Conservation (phyloP, 2,888 invertebrate genomes). For the Eupithecia vulgata region DNA sequence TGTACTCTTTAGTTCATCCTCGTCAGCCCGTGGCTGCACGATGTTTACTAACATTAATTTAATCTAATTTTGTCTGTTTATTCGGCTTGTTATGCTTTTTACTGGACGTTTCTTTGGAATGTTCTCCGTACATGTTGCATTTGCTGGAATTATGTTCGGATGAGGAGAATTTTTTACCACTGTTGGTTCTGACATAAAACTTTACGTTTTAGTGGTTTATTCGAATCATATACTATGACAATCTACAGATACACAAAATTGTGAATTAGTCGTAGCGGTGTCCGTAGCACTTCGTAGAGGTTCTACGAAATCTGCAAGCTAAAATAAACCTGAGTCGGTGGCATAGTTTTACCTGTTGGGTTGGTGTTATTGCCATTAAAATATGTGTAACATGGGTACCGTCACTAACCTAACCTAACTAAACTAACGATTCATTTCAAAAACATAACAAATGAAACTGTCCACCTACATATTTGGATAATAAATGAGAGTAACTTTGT, state of each 20-base stretch:
- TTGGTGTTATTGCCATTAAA: background rate
- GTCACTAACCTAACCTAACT: too few relatives aligned
- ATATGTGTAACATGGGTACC: background rate
- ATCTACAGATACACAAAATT: background rate
- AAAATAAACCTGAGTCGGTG: background rate
- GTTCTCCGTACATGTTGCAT: slow-evolving; percentile 13
- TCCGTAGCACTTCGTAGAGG: slow-evolving; percentile 30
- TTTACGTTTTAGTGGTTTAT: background rate
- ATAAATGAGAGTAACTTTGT: too few relatives aligned
- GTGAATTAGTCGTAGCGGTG: background rate
- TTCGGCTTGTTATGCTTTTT: slow-evolving; percentile 42
- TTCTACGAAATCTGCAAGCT: slow-evolving; percentile 22
- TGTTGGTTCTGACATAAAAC: background rate
- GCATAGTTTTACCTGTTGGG: background rate
- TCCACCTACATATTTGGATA: too few relatives aligned
- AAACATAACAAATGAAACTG: too few relatives aligned
- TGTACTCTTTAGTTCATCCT: slow-evolving; percentile 65
- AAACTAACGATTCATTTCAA: too few relatives aligned
- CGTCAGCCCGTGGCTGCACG: slow-evolving; percentile 51
- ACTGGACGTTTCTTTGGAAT: slow-evolving; percentile 28
- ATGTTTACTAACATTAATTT: slow-evolving; percentile 77
- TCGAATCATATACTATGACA: background rate
- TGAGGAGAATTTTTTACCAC: background rate
- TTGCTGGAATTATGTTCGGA: slow-evolving; percentile 7
- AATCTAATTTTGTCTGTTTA: slow-evolving; percentile 59